These are phyloP conservation scores for Dryoscopus gambensis DNA, from an alignment of 2,113 vertebrate genomes.

Conservation along the genomic window DNA sequence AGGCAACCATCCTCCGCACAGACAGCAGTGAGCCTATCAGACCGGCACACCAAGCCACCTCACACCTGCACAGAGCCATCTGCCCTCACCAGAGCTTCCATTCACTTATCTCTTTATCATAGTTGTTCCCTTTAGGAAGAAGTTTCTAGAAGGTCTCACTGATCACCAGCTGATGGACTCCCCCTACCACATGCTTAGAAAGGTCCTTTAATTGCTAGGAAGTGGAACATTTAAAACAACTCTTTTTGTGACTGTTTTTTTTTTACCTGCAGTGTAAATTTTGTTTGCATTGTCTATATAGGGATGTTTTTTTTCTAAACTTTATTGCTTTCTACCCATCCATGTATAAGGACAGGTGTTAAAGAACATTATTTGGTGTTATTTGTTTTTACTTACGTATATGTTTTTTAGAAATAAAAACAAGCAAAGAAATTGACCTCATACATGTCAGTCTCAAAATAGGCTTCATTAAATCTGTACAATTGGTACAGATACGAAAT, in stretches of 20 bases:
- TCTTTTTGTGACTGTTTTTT: background rate
- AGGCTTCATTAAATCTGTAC: background rate
- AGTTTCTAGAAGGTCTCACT: background rate
- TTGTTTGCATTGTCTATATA: background rate
- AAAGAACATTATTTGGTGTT: background rate
- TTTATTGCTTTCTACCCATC: background rate
- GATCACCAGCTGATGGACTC: background rate
- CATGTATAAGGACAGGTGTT: background rate
- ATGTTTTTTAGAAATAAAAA: background rate
- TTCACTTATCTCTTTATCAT: background rate
- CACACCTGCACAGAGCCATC: background rate
- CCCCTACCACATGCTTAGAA: background rate
- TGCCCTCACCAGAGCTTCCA: background rate
- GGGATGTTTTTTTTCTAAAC: background rate
- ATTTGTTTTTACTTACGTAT: background rate
- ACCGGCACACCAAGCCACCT: fast-evolving
- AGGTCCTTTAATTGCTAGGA: background rate
- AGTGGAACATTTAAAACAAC: background rate
- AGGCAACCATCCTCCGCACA: background rate
- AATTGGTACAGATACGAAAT: background rate
- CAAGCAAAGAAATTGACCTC: background rate
- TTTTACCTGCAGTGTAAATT: background rate
- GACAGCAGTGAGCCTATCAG: background rate
- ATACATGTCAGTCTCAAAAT: background rate
- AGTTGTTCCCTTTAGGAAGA: background rate